phyloP scores from a whole-genome alignment of 2,113 vertebrate genomes.

The Tympanuchus pallidicinctus region DNA sequence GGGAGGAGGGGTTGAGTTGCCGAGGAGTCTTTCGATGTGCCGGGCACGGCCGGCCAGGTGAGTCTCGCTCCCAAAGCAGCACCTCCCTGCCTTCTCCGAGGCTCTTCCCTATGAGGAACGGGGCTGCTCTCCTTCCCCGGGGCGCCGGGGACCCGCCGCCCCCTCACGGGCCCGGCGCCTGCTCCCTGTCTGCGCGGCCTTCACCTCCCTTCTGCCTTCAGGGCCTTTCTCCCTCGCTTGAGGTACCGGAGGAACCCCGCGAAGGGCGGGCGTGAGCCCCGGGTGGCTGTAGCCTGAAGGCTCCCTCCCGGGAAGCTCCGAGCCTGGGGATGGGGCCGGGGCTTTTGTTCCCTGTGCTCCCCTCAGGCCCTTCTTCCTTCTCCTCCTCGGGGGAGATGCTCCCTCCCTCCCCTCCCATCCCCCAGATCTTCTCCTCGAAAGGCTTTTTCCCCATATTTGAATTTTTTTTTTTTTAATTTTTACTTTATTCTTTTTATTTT shows the following conservation, averaged over 20 bases:
- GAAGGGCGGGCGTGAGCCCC: not conserved
- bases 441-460: not conserved
- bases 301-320: not conserved
- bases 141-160: not conserved
- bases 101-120: not conserved
- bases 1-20: not conserved
- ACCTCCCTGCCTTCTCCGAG: not conserved
- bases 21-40: slow-evolving; percentile 74
- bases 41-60: slow-evolving; percentile 77
- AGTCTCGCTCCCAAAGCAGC: not conserved
- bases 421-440: not conserved
- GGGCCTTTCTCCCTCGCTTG: not conserved
- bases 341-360: slow-evolving; percentile 50
- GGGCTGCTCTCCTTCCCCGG: not conserved
- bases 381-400: not conserved
- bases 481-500: too few relatives aligned
- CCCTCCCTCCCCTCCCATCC: not conserved
- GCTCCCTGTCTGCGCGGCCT: not conserved
- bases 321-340: not conserved
- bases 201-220: not conserved
- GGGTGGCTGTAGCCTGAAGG: not conserved
- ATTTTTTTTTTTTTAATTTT: not conserved
- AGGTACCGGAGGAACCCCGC: not conserved
- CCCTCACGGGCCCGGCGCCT: not conserved
- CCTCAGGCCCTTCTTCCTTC: not conserved